Conservation (phyloP, 2,113 vertebrate genomes). For the Labeo catla region DNA sequence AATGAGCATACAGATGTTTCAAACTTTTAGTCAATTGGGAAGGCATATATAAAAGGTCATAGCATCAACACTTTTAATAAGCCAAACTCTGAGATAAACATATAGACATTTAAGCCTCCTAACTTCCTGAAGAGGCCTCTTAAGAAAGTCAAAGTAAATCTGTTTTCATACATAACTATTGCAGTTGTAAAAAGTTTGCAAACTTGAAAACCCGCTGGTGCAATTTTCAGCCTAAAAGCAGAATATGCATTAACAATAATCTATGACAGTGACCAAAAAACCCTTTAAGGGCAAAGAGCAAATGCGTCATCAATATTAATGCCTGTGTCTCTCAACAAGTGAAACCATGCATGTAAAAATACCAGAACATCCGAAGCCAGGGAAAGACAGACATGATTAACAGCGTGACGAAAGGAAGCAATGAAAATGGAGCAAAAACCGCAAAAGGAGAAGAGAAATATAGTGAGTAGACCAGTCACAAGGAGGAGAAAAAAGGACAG, state of each 20-base stretch:
- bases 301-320: background rate
- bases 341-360: background rate
- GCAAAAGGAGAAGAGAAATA: constrained; percentile 1
- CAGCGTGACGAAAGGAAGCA: background rate
- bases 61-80: background rate
- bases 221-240: background rate
- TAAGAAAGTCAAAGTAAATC: background rate
- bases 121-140: background rate
- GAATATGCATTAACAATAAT: background rate
- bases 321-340: background rate
- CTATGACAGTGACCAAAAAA: background rate
- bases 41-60: background rate
- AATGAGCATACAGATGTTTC: background rate
- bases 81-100: background rate
- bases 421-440: background rate
- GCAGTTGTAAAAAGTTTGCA: background rate
- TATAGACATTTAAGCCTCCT: background rate
- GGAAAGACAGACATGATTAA: background rate
- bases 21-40: background rate
- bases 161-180: background rate
- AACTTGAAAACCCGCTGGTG: background rate
- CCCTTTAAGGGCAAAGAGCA: background rate
- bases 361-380: background rate
- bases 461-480: background rate
- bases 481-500: background rate